Base-by-base conservation (phyloP, 2,113 vertebrate genomes). In the Pelecanoides urinatrix region DNA sequence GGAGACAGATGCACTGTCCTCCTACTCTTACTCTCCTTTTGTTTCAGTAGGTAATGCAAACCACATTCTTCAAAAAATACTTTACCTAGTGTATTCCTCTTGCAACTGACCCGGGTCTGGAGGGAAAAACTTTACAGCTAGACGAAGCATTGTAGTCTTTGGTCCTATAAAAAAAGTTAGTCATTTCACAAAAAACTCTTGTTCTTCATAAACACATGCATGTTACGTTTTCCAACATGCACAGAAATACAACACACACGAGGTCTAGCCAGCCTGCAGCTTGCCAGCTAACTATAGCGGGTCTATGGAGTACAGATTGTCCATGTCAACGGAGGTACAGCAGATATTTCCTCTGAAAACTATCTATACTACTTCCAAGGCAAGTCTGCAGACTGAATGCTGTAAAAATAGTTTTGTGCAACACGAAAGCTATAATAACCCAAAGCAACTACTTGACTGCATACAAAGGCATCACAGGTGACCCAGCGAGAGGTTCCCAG, bases 91-190 rank as follows among this genome's bases (percentile, higher is more conserved):
- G n/a, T 98, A 99, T 76, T 99, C 99, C 85, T 99, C 99, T 92
- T 99, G 99, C 90, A 99, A 94, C 94, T 99, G 99, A 80, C 99
- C 99, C 1, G 99, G 99, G 79, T 99, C 99, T 10, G 99, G 99
- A 20, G 99, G 99, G 90, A 99, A 99, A 92, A 99, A 99, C 93
- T 99, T 99, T 5, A 99, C 99, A 1, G 99, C 99, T 71, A 99
- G 98, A 72, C 99, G 99, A 93, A 99, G 98, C 56, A 99, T 63
- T 4, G 98, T 97, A 75, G 98, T 99, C 96, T 98, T 98, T 68
- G 99, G 99, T 96, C 98, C 99, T 99, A n/a, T 16, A 96, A 96
- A 68, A 96, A 88, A 93, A 90, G 11, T 36, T 10, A 38, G 26
- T 38, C 17, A 63, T 22, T 52, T 93, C 86, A 96, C 58, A 93